These are phyloP conservation scores for Perodicticus potto DNA, from an alignment of 2,797 vertebrate species.

Conservation along the genomic window DNA sequence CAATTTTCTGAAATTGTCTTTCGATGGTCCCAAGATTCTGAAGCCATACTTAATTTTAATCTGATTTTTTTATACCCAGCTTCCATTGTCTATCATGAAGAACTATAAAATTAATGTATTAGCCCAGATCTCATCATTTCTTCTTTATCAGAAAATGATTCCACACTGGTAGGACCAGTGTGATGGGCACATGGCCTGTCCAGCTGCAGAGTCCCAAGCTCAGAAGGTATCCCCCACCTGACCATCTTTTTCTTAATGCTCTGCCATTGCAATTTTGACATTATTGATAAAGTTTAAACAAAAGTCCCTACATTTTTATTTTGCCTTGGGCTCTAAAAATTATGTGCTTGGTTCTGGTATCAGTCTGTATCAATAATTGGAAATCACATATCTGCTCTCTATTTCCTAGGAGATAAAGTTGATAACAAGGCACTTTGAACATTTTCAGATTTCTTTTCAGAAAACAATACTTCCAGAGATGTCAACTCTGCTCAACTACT, in stretches of 20 bases:
- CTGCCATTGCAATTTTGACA: background rate
- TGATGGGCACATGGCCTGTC: background rate
- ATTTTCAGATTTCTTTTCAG: background rate
- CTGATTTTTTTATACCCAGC: background rate
- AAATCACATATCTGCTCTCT: background rate
- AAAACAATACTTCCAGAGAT: background rate
- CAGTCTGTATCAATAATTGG: background rate
- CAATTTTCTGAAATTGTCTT: background rate
- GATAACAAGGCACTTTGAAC: background rate
- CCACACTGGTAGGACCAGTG: too few species aligned
- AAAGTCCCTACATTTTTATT: background rate
- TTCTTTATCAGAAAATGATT: background rate
- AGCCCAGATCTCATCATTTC: background rate
- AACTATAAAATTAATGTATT: background rate
- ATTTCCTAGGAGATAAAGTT: background rate
- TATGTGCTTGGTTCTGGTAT: background rate
- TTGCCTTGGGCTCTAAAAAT: background rate
- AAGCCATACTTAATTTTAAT: background rate
- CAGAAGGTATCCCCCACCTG: background rate
- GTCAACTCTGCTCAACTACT: background rate
- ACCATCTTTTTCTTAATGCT: background rate
- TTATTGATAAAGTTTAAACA: background rate
- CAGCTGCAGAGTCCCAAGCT: rapidly evolving
- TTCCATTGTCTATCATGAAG: background rate
- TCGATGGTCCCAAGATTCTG: background rate